Evolutionary conservation across 2,888 invertebrate species (phyloP), one percentile per base, ranked within the genome.

Genomic region (Epirrita christyi): DNA sequence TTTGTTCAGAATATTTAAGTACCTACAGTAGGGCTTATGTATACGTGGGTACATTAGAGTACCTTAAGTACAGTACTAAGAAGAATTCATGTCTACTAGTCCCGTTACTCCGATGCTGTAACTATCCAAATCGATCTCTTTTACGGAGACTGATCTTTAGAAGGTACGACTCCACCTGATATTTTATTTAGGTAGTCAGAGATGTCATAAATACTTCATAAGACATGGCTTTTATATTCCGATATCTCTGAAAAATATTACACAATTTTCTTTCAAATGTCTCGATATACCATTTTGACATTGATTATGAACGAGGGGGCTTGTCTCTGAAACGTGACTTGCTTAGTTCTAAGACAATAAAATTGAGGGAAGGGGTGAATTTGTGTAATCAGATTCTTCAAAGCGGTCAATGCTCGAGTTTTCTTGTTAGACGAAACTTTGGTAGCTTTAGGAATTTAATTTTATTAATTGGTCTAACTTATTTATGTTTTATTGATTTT

Each of bases 311-410:
- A 72, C 64, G 68, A 72, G 61, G 64, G 63, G 55, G 66, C 69
- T 67, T 72, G 70, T 73, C 71, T 69, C 68, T 59, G 61, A 47
- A 69, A 77, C 75, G 79, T 79, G 78, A 78, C 78, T 79, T 71
- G 75, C 72, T 68, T 73, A 68, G 69, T 73, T 47, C 70, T 64
- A 52, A 71, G 66, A 72, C 71, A 76, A 76, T 78, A 75, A 74
- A 66, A 21, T 4, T 21, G 21, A 63, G 68, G 62, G 65, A 75
- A 73, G 70, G 73, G 71, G 71, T 76, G 66, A 75, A 73, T 77
- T 77, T 71, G 71, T 76, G 69, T 74, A 70, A 73, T 73, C 67
- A 70, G 66, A 72, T 72, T 73, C 71, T 71, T 75, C 71, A 73
- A 77, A 75, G 73, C 72, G 72, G 75, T 70, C 71, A 75, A 64